Conservation (phyloP, 2,888 invertebrate genomes). For the Fissipunctia ypsillon region DNA sequence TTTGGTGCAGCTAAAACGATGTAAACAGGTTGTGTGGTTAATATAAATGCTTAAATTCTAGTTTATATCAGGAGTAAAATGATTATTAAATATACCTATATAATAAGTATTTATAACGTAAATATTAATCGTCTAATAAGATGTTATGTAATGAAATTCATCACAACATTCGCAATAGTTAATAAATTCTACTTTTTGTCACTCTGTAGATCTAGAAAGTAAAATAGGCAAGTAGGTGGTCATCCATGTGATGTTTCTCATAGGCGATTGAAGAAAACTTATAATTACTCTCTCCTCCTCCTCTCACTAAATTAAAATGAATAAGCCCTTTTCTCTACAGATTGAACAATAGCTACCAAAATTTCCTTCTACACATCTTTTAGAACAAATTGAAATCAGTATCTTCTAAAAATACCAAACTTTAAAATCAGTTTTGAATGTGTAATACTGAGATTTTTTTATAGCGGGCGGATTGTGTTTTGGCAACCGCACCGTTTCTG, state of each 20-base stretch:
- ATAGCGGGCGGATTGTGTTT: constrained; percentile 22
- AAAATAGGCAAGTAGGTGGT: background rate
- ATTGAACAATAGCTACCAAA: background rate
- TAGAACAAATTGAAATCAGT: constrained; percentile 1
- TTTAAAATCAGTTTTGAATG: constrained; percentile 44
- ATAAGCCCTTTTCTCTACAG: background rate
- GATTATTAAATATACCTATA: background rate
- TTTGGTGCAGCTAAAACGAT: constrained; percentile 39
- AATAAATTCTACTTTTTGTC: background rate
- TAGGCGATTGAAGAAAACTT: background rate
- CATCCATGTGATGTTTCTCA: constrained; percentile 14
- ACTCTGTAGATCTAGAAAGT: background rate
- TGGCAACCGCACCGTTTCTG: constrained; percentile 50
- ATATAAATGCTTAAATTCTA: background rate
- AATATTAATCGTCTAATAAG: background rate
- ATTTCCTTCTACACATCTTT: background rate
- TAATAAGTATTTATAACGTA: background rate
- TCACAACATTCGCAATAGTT: constrained; percentile 19
- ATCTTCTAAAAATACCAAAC: constrained; percentile 28
- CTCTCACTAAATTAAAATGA: background rate
- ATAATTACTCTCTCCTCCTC: background rate
- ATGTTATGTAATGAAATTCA: constrained; percentile 2
- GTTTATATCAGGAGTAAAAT: background rate
- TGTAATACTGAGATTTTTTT: constrained; percentile 42
- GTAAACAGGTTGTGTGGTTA: constrained; percentile 21